A percentile compares a stretch with the other conserved stretches of the same genome.
phyloP scores from a whole-genome alignment of 2,888 invertebrate genomes.

The Caenorhabditis sulstoni region DNA sequence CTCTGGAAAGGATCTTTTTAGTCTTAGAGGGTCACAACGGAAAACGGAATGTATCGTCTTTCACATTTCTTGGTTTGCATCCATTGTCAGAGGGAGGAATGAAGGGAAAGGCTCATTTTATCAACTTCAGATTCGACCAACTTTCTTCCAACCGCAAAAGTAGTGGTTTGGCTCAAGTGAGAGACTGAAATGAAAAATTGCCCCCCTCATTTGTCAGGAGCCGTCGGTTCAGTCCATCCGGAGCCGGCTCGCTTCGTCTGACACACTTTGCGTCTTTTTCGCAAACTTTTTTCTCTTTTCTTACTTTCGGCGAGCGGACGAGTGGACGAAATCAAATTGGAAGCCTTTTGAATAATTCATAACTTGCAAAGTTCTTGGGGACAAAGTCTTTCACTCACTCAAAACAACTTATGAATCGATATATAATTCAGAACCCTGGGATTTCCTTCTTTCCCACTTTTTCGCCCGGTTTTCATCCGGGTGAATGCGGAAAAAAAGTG shows the following conservation, averaged over 20 bases:
- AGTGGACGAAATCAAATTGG: conserved; percentile 18
- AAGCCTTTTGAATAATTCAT: conserved; percentile 12
- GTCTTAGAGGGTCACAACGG: conserved; percentile 6
- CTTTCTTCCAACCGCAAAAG: no score
- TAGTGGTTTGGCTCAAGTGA: no score
- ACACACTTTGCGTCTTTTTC: neutral
- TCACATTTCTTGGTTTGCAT: no score
- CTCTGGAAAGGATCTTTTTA: conserved; percentile 42
- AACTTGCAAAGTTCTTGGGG: neutral
- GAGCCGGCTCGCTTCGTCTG: conserved; percentile 18
- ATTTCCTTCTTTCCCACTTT: neutral
- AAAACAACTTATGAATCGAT: no score
- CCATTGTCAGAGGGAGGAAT: no score
- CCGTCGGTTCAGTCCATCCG: conserved; percentile 15
- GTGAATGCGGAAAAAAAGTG: no score
- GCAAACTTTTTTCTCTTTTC: no score
- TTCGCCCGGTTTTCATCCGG: no score
- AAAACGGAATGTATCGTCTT: conserved; percentile 30
- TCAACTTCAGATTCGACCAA: no score
- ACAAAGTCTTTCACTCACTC: neutral
- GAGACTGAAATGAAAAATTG: conserved; percentile 14
- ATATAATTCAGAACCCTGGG: conserved; percentile 35
- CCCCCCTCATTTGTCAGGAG: conserved; percentile 16
- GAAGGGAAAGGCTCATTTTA: no score
- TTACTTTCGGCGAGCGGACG: neutral